Evolutionary conservation across 2,888 invertebrate genomes (phyloP), one percentile per base, ranked within the genome.

Genomic region (Sympetrum striolatum): DNA sequence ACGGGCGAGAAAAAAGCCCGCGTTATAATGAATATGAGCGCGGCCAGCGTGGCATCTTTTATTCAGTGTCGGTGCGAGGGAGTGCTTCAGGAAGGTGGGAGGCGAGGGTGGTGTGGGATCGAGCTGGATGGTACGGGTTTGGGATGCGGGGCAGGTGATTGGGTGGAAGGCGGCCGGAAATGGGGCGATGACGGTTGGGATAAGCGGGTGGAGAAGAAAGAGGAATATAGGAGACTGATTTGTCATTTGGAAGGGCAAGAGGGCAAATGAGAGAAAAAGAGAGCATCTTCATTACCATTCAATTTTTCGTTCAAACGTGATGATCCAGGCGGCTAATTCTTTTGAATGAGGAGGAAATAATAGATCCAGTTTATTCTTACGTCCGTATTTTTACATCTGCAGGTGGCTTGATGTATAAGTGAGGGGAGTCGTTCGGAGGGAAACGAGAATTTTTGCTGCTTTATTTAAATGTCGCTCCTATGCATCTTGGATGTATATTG

Each of bases 111-210:
- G 73, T 14, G 73, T 6, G 73, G 8, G 44, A 44, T 44, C 10
- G 6, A 44, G 44, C 44, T 44, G 44, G 44, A 44, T 10, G 10
- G 44, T 44, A 44, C 44, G 10, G 44, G 44, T 44, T 44, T 44
- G 10, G 44, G 35, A 14, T 39, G 14, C n/a, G 8, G 12, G 18
- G 80, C 37, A 31, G 37, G 31, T 31, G 80, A 37, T 31, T 80
- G 39, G 18, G 80, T 18, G 35, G 81, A 31, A 15, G 81, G 48
- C 10, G 80, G 31, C 82, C 82, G 82, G 82, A 82, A 82, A 31
- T 82, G 82, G 82, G 35, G 58, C 58, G 82, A 80, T 80, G 80
- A n/a, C 80, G 80, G 80, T 44, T n/a, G 58, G 81, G 44, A 73
- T 73, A 73, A 73, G 82, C 44, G 80, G 80, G 6, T 39, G 39